A percentile compares a stretch with the other conserved stretches of the same genome.
These are phyloP conservation scores for Rhynchonycteris naso DNA, from an alignment of 2,797 vertebrate species.

Conservation along the genomic window DNA sequence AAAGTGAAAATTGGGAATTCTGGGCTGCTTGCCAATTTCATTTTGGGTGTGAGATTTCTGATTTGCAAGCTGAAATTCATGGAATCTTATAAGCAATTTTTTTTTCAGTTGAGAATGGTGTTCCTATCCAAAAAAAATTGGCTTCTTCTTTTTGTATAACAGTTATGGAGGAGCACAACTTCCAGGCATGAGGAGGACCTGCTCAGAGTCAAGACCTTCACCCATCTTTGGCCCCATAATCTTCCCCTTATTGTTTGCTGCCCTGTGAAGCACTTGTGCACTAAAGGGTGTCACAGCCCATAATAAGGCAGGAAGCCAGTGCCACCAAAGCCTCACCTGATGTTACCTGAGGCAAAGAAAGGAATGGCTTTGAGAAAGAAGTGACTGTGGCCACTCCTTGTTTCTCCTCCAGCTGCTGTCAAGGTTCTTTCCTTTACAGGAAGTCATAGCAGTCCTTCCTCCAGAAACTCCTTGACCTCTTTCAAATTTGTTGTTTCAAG, in stretches of 20 bases:
- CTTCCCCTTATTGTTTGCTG: neutral
- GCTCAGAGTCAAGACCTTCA: neutral
- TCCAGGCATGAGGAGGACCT: neutral
- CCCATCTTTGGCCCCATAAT: neutral
- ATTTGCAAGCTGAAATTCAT: conserved; percentile 63
- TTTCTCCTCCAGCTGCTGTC: neutral
- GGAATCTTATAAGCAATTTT: conserved; percentile 34
- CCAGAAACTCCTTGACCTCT: neutral
- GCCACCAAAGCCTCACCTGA: neutral
- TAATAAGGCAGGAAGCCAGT: neutral
- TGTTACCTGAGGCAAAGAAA: neutral
- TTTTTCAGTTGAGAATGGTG: conserved; percentile 7
- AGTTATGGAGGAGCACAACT: neutral
- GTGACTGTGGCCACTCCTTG: fast-evolving
- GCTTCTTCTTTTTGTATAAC: neutral
- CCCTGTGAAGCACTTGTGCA: too few relatives aligned
- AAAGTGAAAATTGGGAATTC: conserved; percentile 68
- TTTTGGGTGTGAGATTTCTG: conserved; percentile 70
- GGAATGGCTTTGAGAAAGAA: neutral
- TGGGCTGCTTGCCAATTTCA: conserved; percentile 69
- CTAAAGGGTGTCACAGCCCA: neutral
- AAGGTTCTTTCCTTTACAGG: neutral
- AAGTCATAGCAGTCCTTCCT: neutral
- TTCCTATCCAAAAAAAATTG: conserved; percentile 10
- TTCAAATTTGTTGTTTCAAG: neutral